phyloP scores from a whole-genome alignment of 2,113 vertebrate species.

The Brachyhypopomus gauderio region DNA sequence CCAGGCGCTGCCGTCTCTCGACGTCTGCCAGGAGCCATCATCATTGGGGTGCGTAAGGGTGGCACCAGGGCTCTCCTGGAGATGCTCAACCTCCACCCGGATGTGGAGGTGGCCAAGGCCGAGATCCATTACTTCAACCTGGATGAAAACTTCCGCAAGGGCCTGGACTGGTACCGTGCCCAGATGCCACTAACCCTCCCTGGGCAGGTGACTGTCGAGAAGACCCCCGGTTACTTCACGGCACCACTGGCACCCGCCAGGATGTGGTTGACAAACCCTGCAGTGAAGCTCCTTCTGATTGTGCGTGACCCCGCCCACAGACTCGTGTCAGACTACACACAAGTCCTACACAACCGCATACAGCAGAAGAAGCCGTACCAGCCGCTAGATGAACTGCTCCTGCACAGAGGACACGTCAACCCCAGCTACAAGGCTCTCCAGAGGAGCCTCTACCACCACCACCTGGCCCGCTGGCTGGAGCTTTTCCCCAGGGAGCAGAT shows the following conservation, averaged over 20 bases:
- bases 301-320: conserved; percentile 79
- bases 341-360: conserved; percentile 80
- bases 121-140: conserved; percentile 83
- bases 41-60: conserved; percentile 81
- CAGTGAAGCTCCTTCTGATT: conserved; percentile 76
- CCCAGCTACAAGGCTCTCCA: conserved; percentile 77
- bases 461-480: conserved; percentile 75
- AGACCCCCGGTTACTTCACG: conserved; percentile 81
- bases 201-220: conserved; percentile 79
- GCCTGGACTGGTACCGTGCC: conserved; percentile 77
- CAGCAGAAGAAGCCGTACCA: conserved; percentile 75
- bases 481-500: conserved; percentile 76
- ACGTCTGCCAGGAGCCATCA: conserved; percentile 76
- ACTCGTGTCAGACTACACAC: conserved; percentile 83
- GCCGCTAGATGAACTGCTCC: conserved; percentile 73
- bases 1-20: conserved; percentile 62
- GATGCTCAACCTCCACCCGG: conserved; percentile 81
- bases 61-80: conserved; percentile 81
- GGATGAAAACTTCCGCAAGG: conserved; percentile 77
- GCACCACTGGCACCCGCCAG: conserved; percentile 70
- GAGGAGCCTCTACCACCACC: conserved; percentile 78
- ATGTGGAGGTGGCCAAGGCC: conserved; percentile 77
- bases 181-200: conserved; percentile 77
- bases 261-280: conserved; percentile 70
- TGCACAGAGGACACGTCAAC: conserved; percentile 69